Conservation (phyloP, 2,113 vertebrate species). For the Leptocoma aspasia region DNA sequence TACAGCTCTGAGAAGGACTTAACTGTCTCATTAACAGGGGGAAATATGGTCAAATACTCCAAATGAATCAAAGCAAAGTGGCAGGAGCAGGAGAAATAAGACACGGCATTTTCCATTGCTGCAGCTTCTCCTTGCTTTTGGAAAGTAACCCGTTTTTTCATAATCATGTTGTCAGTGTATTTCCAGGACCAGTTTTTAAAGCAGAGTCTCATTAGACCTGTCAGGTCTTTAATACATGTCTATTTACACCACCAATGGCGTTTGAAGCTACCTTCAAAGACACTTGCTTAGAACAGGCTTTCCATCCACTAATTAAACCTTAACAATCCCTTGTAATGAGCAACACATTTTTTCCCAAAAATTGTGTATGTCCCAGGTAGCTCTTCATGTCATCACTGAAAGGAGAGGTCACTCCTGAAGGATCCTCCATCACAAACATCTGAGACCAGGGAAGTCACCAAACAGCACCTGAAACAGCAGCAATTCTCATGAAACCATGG, state of each 20-base stretch:
- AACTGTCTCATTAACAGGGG: neutral
- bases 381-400: neutral
- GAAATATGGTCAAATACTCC: neutral
- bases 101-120: neutral
- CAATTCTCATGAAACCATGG: neutral
- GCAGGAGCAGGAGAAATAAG: neutral
- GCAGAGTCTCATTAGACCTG: neutral
- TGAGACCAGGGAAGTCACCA: conserved; percentile 2
- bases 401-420: conserved; percentile 11
- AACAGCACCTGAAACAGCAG: conserved; percentile 9
- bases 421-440: conserved; percentile 26
- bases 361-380: neutral
- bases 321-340: conserved; percentile 14
- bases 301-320: conserved; percentile 42
- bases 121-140: neutral
- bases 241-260: neutral
- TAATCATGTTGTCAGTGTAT: neutral
- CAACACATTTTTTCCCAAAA: neutral
- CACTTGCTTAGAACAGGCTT: conserved; percentile 2
- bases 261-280: conserved; percentile 56
- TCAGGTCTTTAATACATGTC: neutral
- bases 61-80: neutral
- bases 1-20: neutral
- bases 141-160: neutral
- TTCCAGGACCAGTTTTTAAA: conserved; percentile 11